Percentiles rank a stretch among this genome's conserved stretches.
Conservation (phyloP, 1,140 invertebrate genomes). For the Lordiphosa mommai region DNA sequence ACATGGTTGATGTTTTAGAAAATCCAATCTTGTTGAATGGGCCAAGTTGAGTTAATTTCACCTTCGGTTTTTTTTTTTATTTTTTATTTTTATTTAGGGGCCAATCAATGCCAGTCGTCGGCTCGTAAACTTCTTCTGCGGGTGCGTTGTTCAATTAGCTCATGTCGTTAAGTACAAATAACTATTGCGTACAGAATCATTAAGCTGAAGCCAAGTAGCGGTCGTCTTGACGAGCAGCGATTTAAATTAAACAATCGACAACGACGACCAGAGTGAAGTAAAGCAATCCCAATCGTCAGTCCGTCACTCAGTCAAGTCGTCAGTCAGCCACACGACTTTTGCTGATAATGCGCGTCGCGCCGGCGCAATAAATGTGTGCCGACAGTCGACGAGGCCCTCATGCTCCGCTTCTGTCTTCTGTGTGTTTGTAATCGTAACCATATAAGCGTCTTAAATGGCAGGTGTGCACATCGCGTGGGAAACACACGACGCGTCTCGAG, state of each 20-base stretch:
- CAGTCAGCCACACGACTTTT: constrained; percentile 60
- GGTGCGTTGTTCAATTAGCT: constrained; percentile 60
- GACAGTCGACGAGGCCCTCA: constrained; percentile 51
- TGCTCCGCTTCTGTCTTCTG: constrained; percentile 18
- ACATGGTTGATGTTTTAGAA: not conserved
- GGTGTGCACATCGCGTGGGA: constrained; percentile 80
- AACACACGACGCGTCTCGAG: constrained; percentile 79
- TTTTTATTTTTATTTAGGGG: too few species aligned
- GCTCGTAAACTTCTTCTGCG: constrained; percentile 61
- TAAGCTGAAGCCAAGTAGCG: constrained; percentile 51
- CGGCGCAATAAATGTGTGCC: constrained; percentile 76
- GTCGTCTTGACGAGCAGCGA: constrained; percentile 31
- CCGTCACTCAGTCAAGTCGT: constrained; percentile 17
- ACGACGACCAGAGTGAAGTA: constrained; percentile 70
- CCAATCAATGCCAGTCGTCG: constrained; percentile 45
- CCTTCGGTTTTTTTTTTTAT: constrained; percentile 15
- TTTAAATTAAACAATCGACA: constrained; percentile 55
- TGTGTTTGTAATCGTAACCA: constrained; percentile 74
- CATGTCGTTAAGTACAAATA: constrained; percentile 76
- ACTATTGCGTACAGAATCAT: constrained; percentile 67
- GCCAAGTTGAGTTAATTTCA: constrained; percentile 27
- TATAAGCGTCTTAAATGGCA: constrained; percentile 79
- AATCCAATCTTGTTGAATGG: constrained; percentile 29
- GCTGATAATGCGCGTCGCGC: constrained; percentile 72
- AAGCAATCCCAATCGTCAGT: constrained; percentile 61